Conservation (phyloP, 2,113 vertebrate genomes). For the Pampusana beccarii region DNA sequence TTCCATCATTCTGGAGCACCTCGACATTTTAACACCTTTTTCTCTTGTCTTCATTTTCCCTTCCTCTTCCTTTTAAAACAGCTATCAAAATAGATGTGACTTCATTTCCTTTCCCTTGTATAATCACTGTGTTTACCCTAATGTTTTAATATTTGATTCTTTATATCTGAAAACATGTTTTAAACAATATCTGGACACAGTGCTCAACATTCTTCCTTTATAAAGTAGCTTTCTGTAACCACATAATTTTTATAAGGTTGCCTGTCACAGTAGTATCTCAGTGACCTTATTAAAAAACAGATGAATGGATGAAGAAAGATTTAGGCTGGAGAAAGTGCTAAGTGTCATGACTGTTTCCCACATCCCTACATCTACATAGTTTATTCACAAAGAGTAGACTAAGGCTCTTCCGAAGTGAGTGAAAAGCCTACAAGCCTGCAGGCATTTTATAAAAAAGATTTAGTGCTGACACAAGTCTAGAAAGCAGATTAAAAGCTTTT, state of each 20-base stretch:
- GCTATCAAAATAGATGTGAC: not conserved
- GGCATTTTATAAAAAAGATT: not conserved
- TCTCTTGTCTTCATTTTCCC: not conserved
- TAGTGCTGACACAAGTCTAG: not conserved
- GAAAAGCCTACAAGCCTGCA: not conserved
- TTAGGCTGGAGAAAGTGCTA: not conserved
- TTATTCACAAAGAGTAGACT: not conserved
- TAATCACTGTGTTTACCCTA: not conserved
- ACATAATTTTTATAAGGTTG: slow-evolving; percentile 26
- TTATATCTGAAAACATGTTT: not conserved
- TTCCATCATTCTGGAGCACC: not conserved
- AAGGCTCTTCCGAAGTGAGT: not conserved
- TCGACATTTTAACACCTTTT: not conserved
- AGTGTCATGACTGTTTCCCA: not conserved
- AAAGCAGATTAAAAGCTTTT: not conserved
- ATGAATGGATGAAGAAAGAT: not conserved
- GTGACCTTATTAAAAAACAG: slow-evolving; percentile 5
- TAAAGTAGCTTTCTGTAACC: not conserved
- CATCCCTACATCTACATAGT: not conserved
- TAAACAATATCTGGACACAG: not conserved
- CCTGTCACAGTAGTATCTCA: not conserved
- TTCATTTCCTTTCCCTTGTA: slow-evolving; percentile 5
- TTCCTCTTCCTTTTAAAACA: not conserved
- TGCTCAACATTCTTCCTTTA: not conserved
- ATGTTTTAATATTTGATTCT: not conserved